phyloP scores from a whole-genome alignment of 1,140 invertebrate species.

The Trachymyrmex cornetzi region DNA sequence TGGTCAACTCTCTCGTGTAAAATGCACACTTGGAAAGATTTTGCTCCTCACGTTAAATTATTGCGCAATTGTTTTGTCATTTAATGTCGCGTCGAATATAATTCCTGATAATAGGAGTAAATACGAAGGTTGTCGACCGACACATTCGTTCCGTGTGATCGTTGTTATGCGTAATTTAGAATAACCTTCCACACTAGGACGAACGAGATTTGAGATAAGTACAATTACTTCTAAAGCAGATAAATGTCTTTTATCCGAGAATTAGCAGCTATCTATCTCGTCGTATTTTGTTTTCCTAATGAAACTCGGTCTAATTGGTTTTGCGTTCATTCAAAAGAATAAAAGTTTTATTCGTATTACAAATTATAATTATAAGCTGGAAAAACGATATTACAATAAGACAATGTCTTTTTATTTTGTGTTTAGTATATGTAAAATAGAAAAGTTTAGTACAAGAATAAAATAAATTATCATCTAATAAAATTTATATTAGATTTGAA shows the following conservation, averaged over 20 bases:
- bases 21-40: neutral
- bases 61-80: neutral
- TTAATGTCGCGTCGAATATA: neutral
- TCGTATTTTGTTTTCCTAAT: neutral
- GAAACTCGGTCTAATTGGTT: neutral
- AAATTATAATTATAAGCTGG: neutral
- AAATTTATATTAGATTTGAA: neutral
- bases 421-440: neutral
- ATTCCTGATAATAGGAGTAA: constrained; percentile 9
- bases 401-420: neutral
- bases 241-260: constrained; percentile 51
- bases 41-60: neutral
- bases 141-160: neutral
- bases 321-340: neutral
- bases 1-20: neutral
- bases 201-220: constrained; percentile 46
- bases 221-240: constrained; percentile 44
- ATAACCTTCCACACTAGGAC: constrained; percentile 35
- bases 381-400: neutral
- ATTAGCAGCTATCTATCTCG: neutral
- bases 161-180: constrained; percentile 25
- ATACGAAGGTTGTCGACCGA: constrained; percentile 46
- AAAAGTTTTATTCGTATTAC: neutral
- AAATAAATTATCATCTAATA: neutral
- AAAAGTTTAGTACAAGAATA: neutral